Evolutionary conservation across 64 coral and sea anemone species (phyloP), one percentile per base, ranked within the genome.

Genomic region (Montipora efflorescens): DNA sequence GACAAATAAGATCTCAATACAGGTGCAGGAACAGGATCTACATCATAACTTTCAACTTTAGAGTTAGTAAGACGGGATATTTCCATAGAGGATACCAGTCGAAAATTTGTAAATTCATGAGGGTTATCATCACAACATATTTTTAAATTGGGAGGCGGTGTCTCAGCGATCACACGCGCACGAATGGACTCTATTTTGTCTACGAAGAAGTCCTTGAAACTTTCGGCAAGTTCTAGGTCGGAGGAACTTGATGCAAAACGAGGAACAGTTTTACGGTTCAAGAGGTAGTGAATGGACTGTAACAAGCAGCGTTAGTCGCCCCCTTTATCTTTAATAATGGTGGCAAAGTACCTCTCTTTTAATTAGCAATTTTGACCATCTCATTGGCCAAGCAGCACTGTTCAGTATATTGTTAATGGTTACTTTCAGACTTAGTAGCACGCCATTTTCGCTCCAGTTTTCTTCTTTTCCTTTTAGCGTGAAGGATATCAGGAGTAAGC

Each of bases 251-350:
- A 9, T 8, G 28, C 66, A 74, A 71, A 18, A 46, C 64, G 59
- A 12, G 64, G 19, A 72, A 69, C 84, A 74, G 59, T 21, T 48
- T 87, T 87, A 13, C 45, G 62, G 64, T 28, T 28, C 28, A 28
- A 28, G 28, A 28, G 28, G 28, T 28, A 28, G 28, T 28, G 28
- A 71, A 87, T 44, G 16, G 67, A 69, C 69, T 87, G 66, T 47
- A 87, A 87, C n/a, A 87, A 67, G 18, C 8, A 50, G 25, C 84
- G 68, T 71, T 87, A 67, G 66, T 87, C 67, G 49, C 49, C 69
- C 84, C 75, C 74, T 44, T 47, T 87, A 70, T 19, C 18, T 16
- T 70, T 16, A 70, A 70, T 70, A 70, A 70, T 70, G 67, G 28
- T 70, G 67, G 8, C 67, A 70, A 70, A 70, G 67, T 70, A 70